Percentiles rank a stretch among this genome's conserved stretches.
Conservation (phyloP, 2,113 vertebrate species). For the Cyprinodon variegatus region DNA sequence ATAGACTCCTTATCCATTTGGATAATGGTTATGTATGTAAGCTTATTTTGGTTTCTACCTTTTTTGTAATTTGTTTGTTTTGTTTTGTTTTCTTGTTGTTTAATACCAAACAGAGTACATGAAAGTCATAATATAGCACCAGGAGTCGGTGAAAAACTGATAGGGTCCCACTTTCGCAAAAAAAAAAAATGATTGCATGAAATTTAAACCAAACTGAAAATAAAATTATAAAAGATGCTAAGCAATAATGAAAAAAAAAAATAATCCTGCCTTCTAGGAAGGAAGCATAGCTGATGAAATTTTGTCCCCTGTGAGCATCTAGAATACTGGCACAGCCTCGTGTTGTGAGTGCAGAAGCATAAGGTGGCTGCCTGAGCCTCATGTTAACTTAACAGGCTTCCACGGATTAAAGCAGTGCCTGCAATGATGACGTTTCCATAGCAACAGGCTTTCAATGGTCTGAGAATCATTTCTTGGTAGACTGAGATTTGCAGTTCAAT, state of each 20-base stretch:
- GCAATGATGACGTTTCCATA: slow-evolving; percentile 82
- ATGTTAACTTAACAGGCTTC: slow-evolving; percentile 79
- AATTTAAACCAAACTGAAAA: neutral
- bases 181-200: neutral
- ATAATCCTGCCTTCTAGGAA: slow-evolving; percentile 49
- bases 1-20: slow-evolving; percentile 53
- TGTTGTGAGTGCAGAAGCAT: slow-evolving; percentile 74
- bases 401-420: slow-evolving; percentile 77
- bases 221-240: slow-evolving; percentile 12
- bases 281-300: slow-evolving; percentile 66
- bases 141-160: neutral
- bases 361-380: slow-evolving; percentile 73
- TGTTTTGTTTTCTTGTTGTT: slow-evolving; percentile 6
- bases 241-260: slow-evolving; percentile 20
- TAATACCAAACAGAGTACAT: slow-evolving; percentile 19
- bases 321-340: slow-evolving; percentile 62
- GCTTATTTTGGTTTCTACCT: neutral
- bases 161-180: neutral
- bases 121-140: slow-evolving; percentile 21
- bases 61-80: slow-evolving; percentile 3
- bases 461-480: slow-evolving; percentile 74
- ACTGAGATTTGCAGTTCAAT: slow-evolving; percentile 78
- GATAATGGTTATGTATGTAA: neutral
- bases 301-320: slow-evolving; percentile 32
- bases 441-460: slow-evolving; percentile 80